Evolutionary conservation across 2,888 invertebrate genomes (phyloP).

Genomic region (Eupithecia exiguata): DNA sequence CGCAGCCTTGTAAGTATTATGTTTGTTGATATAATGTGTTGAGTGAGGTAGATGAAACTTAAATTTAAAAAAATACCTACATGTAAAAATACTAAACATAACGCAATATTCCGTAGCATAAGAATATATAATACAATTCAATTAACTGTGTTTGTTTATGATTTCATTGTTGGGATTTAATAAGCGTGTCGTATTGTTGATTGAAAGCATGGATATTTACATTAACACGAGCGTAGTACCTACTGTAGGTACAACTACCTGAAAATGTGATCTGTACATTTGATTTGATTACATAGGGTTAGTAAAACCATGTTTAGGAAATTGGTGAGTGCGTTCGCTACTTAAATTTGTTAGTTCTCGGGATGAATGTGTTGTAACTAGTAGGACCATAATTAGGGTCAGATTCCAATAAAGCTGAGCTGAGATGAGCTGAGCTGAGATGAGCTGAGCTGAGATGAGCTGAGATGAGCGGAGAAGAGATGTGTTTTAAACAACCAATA

Average conservation of each 20-base stretch:
- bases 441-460: too few relatives aligned
- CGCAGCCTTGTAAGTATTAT: not conserved
- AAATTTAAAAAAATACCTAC: too few relatives aligned
- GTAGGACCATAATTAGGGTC: too few relatives aligned
- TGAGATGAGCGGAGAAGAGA: too few relatives aligned
- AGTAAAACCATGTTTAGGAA: constrained; percentile 48
- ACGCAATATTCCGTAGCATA: not conserved
- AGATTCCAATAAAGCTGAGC: too few relatives aligned
- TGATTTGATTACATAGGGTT: not conserved
- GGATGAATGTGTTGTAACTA: not conserved
- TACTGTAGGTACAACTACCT: not conserved
- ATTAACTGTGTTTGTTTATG: constrained; percentile 28
- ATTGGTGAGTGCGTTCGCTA: constrained; percentile 51
- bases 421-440: too few relatives aligned
- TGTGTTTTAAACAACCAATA: too few relatives aligned
- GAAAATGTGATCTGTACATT: not conserved
- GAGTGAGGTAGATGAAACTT: too few relatives aligned
- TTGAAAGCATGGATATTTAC: constrained; percentile 27
- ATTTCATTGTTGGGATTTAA: constrained; percentile 42
- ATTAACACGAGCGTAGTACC: not conserved
- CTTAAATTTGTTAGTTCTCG: not conserved
- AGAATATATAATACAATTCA: constrained; percentile 32
- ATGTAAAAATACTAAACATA: not conserved
- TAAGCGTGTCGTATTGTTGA: constrained; percentile 46
- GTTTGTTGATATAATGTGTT: too few relatives aligned